Percentiles rank a stretch among this genome's conserved stretches.
Evolutionary conservation across 2,797 vertebrate species (phyloP).

Genomic region (Enteromius viviparus): DNA sequence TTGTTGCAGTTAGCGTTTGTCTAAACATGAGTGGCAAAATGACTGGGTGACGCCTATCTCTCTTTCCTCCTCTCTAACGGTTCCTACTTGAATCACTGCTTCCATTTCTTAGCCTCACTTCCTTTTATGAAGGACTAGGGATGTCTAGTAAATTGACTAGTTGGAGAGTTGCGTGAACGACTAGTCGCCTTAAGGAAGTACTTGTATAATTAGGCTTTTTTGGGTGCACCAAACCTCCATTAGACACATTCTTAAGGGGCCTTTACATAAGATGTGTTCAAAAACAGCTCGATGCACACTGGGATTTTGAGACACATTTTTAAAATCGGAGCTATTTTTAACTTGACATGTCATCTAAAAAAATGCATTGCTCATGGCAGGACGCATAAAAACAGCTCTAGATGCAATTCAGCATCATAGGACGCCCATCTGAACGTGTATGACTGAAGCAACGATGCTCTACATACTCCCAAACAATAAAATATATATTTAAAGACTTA

Average conservation of each 20-base stretch:
- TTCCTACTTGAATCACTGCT: conserved; percentile 2
- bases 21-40: conserved; percentile 69
- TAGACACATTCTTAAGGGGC: not conserved
- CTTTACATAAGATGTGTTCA: conserved; percentile 21
- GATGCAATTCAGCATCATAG: not conserved
- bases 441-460: not conserved
- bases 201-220: not conserved
- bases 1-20: conserved; percentile 73
- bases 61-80: conserved; percentile 1
- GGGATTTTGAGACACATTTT: not conserved
- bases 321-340: conserved; percentile 14
- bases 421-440: not conserved
- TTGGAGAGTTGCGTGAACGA: not conserved
- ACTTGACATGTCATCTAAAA: conserved; percentile 21
- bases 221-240: not conserved
- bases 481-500: no score
- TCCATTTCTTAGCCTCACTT: conserved; percentile 5
- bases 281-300: conserved; percentile 1
- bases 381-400: not conserved
- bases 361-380: not conserved
- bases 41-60: conserved; percentile 42
- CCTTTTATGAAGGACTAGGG: conserved; percentile 1
- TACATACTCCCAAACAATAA: not conserved
- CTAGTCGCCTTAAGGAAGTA: not conserved
- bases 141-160: not conserved